Evolutionary conservation across 2,888 invertebrate species (phyloP).

Genomic region (Taenaris catops): DNA sequence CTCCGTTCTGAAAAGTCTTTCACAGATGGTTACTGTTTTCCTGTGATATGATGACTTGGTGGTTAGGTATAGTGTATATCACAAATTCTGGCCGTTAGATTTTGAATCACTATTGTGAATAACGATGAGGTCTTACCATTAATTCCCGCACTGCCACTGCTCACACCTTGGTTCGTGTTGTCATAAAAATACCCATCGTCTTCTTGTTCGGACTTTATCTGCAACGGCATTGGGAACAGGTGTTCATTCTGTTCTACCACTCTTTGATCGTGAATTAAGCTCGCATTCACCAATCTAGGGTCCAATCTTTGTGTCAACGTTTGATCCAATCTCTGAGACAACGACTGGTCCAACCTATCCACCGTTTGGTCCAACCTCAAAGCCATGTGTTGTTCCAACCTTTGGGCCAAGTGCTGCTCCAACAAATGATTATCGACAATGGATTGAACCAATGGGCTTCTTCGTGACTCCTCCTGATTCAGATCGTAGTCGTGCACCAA

Average conservation of each 20-base stretch:
- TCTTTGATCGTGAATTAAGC: slow-evolving; percentile 32
- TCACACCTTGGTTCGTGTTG: slow-evolving; percentile 42
- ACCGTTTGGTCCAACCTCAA: slow-evolving; percentile 29
- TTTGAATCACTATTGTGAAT: too few species aligned
- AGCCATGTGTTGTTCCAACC: slow-evolving; percentile 33
- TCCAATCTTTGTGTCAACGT: slow-evolving; percentile 29
- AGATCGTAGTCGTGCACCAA: slow-evolving; percentile 34
- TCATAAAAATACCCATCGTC: slow-evolving; percentile 68
- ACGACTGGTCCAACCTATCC: slow-evolving; percentile 32
- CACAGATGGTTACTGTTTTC: too few species aligned
- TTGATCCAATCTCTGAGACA: slow-evolving; percentile 31
- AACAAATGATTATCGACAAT: slow-evolving; percentile 31
- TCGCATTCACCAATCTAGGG: slow-evolving; percentile 24
- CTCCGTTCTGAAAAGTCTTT: too few species aligned
- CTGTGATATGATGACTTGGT: too few species aligned
- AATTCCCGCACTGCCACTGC: slow-evolving; percentile 33
- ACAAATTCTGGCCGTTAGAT: too few species aligned
- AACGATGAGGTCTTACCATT: slow-evolving; percentile 51
- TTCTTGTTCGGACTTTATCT: slow-evolving; percentile 65
- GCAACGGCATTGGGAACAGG: slow-evolving; percentile 53
- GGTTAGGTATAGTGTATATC: too few species aligned
- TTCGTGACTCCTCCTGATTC: slow-evolving; percentile 26
- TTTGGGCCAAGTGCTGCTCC: slow-evolving; percentile 33
- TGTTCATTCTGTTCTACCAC: slow-evolving; percentile 43
- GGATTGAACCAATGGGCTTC: slow-evolving; percentile 24